Conservation (phyloP, 1,140 invertebrate species). For the Pomacea maculata region DNA sequence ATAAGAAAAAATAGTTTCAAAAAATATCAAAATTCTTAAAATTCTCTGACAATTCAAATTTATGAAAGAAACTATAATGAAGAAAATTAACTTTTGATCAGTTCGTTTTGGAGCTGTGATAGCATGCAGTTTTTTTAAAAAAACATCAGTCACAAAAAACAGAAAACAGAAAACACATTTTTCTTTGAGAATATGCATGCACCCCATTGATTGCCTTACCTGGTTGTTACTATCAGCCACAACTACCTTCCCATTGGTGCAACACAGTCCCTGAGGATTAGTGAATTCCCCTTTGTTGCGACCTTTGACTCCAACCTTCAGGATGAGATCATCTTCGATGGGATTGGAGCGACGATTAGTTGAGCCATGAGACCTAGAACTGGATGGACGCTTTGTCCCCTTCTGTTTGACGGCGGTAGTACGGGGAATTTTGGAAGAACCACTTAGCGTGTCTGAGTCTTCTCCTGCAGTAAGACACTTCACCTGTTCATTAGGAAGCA, state of each 20-base stretch:
- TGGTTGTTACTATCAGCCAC: slow-evolving; percentile 73
- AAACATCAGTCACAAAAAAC: no score
- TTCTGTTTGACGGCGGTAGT: slow-evolving; percentile 59
- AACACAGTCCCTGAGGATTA: slow-evolving; percentile 70
- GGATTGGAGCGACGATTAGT: slow-evolving; percentile 62
- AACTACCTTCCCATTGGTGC: slow-evolving; percentile 65
- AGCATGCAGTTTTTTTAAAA: no score
- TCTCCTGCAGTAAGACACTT: slow-evolving; percentile 43
- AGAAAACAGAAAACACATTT: no score
- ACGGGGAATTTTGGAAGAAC: slow-evolving; percentile 51
- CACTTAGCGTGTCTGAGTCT: slow-evolving; percentile 34
- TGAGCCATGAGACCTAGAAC: slow-evolving; percentile 65
- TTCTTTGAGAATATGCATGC: slow-evolving; percentile 32
- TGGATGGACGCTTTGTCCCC: slow-evolving; percentile 63
- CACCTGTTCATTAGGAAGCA: neutral
- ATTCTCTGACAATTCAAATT: no score
- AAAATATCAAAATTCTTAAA: no score
- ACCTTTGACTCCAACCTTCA: slow-evolving; percentile 67
- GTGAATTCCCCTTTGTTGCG: slow-evolving; percentile 71
- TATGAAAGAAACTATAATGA: no score
- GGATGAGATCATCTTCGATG: slow-evolving; percentile 67
- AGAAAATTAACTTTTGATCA: no score
- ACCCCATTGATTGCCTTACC: slow-evolving; percentile 62
- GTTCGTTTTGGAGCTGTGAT: no score
- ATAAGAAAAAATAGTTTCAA: no score